Evolutionary conservation across 2,113 vertebrate genomes (phyloP).

Genomic region (Propithecus coquereli): DNA sequence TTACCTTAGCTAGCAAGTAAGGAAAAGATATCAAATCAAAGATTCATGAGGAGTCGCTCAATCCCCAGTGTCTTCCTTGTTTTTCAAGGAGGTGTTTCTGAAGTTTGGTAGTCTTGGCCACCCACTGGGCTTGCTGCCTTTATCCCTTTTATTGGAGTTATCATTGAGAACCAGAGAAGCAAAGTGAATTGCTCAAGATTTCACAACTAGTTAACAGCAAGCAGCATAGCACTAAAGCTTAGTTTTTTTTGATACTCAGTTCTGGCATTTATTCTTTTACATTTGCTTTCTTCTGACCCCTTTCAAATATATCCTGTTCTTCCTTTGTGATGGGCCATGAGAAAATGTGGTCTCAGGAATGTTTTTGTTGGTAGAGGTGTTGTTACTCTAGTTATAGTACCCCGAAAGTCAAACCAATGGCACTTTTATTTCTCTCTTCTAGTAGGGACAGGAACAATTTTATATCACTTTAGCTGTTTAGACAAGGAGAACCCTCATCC

Average conservation of each 20-base stretch:
- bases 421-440: conserved; percentile 3
- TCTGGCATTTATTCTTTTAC: conserved; percentile 2
- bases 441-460: not conserved
- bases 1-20: not conserved
- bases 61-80: not conserved
- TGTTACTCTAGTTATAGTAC: not conserved
- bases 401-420: not conserved
- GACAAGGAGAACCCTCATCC: not conserved
- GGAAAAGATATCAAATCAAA: conserved; percentile 13
- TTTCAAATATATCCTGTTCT: not conserved
- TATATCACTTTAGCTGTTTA: not conserved
- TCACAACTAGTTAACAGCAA: not conserved
- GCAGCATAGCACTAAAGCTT: not conserved
- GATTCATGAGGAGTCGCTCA: not conserved
- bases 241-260: not conserved
- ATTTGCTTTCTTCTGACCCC: not conserved
- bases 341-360: not conserved
- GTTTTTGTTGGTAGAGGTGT: not conserved
- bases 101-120: not conserved
- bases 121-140: not conserved
- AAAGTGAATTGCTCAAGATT: not conserved
- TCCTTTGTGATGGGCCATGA: not conserved
- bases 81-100: not conserved
- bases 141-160: not conserved
- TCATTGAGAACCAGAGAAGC: not conserved